Evolutionary conservation across 2,797 vertebrate species (phyloP), one percentile per base, ranked within the genome.

Genomic region (Micropoecilia bifurca): DNA sequence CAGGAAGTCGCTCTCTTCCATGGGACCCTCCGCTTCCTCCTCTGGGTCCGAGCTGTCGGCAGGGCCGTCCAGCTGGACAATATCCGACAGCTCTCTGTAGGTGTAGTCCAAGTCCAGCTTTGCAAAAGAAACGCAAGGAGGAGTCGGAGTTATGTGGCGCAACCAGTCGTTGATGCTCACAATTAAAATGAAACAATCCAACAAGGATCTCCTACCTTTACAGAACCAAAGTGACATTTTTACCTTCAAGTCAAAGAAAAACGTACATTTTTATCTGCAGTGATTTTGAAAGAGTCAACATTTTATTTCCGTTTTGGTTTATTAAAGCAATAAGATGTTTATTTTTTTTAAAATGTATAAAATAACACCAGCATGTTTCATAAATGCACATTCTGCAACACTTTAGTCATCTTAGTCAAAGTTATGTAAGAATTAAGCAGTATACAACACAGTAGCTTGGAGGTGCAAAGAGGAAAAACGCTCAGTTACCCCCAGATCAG

Each of bases 61-160:
- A 0, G 96, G 80, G 73, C 98, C 99, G 75, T 99, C 98, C 8
- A 99, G 93, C 91, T 99, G 99, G 84, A 97, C 95, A 46, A 99
- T 96, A 82, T 95, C 95, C 8, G 94, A 93, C 85, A 94, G 86
- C 36, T 95, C 95, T 45, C 88, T 93, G 89, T 95, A 96, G 91
- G 81, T 90, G 76, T 92, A 95, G 80, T 93, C 93, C 74, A 94
- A 86, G 78, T 93, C 90, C 85, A 94, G 80, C 96, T 96, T 28
- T 36, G 55, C 20, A 87, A 59, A 50, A 48, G 81, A 69, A 68
- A 3, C 1, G 3, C 9, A 79, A 75, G 41, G 36, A 30, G 20
- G 81, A 80, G 77, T 0, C 33, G 4, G 3, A 48, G 28, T 18
- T 47, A 72, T 33, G 71, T 72, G 45, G 45, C 20, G 46, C 46